Evolutionary conservation across 30 jellyfish, hydroid and myxozoan genomes (phyloP), one percentile per base, ranked within the genome.

Genomic region (Cassiopea xamachana): DNA sequence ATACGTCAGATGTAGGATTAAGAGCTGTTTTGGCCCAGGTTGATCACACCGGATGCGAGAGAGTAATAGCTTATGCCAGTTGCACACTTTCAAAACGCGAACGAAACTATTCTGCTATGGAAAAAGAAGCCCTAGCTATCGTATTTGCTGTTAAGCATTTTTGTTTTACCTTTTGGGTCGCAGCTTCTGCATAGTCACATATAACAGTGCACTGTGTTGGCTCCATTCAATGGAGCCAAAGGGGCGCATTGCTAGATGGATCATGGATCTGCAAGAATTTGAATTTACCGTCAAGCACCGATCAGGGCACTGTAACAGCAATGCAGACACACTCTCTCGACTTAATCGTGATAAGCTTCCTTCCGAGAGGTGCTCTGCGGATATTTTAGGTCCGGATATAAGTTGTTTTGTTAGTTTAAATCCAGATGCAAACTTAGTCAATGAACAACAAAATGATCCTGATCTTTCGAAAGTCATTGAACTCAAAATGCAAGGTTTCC

Each of bases 81-180:
- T 46, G 83, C 75, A 12, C 86, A n/a, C 74, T 87, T n/a, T 68
- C 86, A 51, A 19, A 55, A 16, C 89, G 81, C 50, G 94, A 87
- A 73, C 82, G 70, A 7, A 60, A 60, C 67, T 87, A 87, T 90
- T 18, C 89, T 45, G 90, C 94, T 60, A 87, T 60, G 60, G 94
- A 87, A 74, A 73, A 74, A 74, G 94, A 87, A 67, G 94, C 94
- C 83, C 89, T 87, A 6, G 94, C 94, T 10, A 78, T 64, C 61
- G 90, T 69, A 9, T 60, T 55, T 68, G 94, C 89, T 27, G 69
- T 67, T 18, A 64, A 87, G 55, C 90, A 77, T 55, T 87, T 87
- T 44, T 83, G 86, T 62, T 17, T n/a, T 85, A 85, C 79, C 85
- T 85, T 17, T 44, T 27, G 80, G 93, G 93, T 17, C 64, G 79